phyloP scores from a whole-genome alignment of 1,140 invertebrate genomes.

The Teleogryllus occipitalis region DNA sequence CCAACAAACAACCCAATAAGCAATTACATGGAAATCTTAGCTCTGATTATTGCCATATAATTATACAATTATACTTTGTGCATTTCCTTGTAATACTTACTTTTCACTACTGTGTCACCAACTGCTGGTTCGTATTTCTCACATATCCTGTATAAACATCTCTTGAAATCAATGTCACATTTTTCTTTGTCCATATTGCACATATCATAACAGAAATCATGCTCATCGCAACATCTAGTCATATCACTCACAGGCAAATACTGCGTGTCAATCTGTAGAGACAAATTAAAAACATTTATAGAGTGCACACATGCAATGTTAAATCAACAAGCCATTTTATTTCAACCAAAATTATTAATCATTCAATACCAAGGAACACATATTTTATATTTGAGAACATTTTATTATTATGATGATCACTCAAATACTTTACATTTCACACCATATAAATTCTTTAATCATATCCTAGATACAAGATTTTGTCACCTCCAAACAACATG shows the following conservation, averaged over 20 bases:
- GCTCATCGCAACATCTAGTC: slow-evolving; percentile 32
- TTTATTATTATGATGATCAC: neutral
- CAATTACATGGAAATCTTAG: too few species aligned
- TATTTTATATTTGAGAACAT: too few species aligned
- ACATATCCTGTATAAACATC: slow-evolving; percentile 76
- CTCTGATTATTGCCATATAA: too few species aligned
- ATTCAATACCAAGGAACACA: too few species aligned
- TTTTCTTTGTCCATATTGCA: slow-evolving; percentile 76
- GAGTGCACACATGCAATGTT: neutral
- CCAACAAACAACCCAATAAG: too few species aligned
- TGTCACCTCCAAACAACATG: too few species aligned
- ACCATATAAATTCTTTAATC: too few species aligned
- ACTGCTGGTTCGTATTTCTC: slow-evolving; percentile 53
- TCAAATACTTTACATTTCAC: neutral
- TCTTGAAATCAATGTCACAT: slow-evolving; percentile 79
- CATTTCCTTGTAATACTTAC: slow-evolving; percentile 30
- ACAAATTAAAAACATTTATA: neutral
- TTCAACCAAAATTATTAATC: too few species aligned
- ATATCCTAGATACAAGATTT: too few species aligned
- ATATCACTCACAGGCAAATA: slow-evolving; percentile 15
- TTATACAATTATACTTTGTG: too few species aligned
- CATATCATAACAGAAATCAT: slow-evolving; percentile 85
- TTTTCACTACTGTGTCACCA: slow-evolving; percentile 53
- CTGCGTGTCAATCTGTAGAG: slow-evolving; percentile 53
- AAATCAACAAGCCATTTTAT: neutral